Base-by-base conservation (phyloP, 2,888 invertebrate genomes). In the Acanthococcus lagerstroemiae region DNA sequence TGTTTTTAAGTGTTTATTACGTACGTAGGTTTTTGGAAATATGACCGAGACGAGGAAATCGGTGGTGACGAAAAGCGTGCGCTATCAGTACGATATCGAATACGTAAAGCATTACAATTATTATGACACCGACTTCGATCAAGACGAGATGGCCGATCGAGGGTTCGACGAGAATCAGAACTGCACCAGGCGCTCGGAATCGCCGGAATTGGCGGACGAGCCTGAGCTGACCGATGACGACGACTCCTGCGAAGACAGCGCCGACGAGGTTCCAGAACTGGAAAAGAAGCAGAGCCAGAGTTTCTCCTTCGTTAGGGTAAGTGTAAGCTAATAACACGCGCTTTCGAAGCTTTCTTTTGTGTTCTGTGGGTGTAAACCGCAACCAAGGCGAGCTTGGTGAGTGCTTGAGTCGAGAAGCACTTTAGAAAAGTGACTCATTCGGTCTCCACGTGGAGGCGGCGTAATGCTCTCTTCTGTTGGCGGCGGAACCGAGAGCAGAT, bases 91-190 rank as follows among this genome's bases (percentile, higher is more conserved):
- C 61, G 61, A 61, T n/a, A 61, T 61, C n/a, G 61, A 61, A 24
- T 61, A 61, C 54, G 30, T 61, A 15, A 61, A 61, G 52, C 61
- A 61, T 24, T 61, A 61, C 37, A 61, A 61, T 61, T 61, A 61
- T 50, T 61, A 61, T 30, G 61, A 61, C 27, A 37, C 50, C 22
- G 61, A 52, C 24, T 46, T 26, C 50, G n/a, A 12, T 9, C 22
- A 52, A 19, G 52, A 52, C 22, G 15, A 45, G 15, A 45, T 17
- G 19, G 46, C 19, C 19, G 46, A 45, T n/a, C 46, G 19, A 45
- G 19, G 15, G 15, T 45, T 17, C 46, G 46, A 45, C 19, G 46
- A 45, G 19, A 45, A 45, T 15, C 46, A 45, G 46, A 45, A 45
- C 19, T 45, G 46, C 19, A 4, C n/a, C n/a, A 4, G 15, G 46